Evolutionary conservation across 2,888 invertebrate genomes (phyloP).

Genomic region (Notocelia uddmanniana): DNA sequence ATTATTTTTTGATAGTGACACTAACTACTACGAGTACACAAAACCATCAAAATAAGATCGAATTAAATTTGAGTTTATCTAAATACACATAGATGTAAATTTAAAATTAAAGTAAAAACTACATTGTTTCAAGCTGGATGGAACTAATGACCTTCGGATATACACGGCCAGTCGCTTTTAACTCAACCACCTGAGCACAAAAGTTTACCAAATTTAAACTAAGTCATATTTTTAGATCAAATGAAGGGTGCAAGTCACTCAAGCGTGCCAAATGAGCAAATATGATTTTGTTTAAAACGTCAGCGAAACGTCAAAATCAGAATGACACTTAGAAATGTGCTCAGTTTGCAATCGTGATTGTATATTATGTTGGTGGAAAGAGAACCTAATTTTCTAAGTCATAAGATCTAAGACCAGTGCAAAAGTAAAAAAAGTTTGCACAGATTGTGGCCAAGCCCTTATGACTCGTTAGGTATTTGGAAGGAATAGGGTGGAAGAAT

Average conservation of each 20-base stretch:
- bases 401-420: background rate
- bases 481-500: background rate
- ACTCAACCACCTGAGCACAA: too few relatives aligned
- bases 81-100: too few relatives aligned
- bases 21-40: too few relatives aligned
- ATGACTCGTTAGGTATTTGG: background rate
- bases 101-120: too few relatives aligned
- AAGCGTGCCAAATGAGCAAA: slow-evolving; percentile 21
- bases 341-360: slow-evolving; percentile 54
- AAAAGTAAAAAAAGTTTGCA: background rate
- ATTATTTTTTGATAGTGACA: too few relatives aligned
- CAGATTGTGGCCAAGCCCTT: slow-evolving; percentile 1
- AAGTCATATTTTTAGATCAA: background rate
- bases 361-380: slow-evolving; percentile 13
- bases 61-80: too few relatives aligned
- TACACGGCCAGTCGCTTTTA: too few relatives aligned
- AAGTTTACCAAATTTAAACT: background rate
- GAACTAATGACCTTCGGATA: too few relatives aligned
- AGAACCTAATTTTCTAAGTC: background rate
- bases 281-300: slow-evolving; percentile 45
- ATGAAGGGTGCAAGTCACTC: slow-evolving; percentile 5
- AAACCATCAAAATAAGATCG: too few relatives aligned
- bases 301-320: slow-evolving; percentile 56
- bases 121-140: too few relatives aligned
- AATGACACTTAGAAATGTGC: slow-evolving; percentile 65